Evolutionary conservation across 2,797 vertebrate species (phyloP), one percentile per base, ranked within the genome.

Genomic region (Crenichthys baileyi): DNA sequence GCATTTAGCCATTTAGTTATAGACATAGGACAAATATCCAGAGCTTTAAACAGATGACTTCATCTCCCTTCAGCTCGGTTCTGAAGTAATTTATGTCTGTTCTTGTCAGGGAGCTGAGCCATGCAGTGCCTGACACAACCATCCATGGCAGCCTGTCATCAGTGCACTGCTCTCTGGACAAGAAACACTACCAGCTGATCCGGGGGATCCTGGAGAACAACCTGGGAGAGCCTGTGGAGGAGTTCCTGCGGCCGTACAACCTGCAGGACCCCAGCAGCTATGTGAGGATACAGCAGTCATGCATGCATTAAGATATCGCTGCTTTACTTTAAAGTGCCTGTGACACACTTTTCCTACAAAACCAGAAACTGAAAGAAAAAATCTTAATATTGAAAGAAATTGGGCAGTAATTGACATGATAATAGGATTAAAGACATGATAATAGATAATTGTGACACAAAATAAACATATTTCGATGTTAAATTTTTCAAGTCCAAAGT

Each of bases 231-330:
- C 97, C 98, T 0, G 88, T 98, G 1, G 98, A 99, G 79, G 98
- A 99, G 79, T 99, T 98, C 85, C 96, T 99, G 88, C 91, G 97
- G 22, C 98, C 98, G 0, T 99, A 98, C 1, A 98, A 98, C 87
- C 85, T 99, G 61, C 98, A 98, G 90, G 98, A 99, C 80, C 98
- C 98, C 48, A 96, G 97, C 80, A 97, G 93, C 89, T 97, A 98
- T 46, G 98, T 99, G 93, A 97, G 97, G 79, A 44, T 2, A n/a
- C 6, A 31, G 51, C n/a, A 51, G 24, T 88, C 29, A 18, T 16
- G 16, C 61, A 36, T 11, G 16, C 16, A 11, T 20, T 20, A 9
- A 68, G 9, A 13, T 18, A 7, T 44, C 4, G 24, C 63, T 67
- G 9, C 9, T 67, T 41, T 24, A 20, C 36, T 67, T 22, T 36